Percentiles rank a stretch among this genome's conserved stretches.
These are phyloP conservation scores for Goniozus legneri DNA, from an alignment of 1,140 invertebrate species.

Conservation along the genomic window DNA sequence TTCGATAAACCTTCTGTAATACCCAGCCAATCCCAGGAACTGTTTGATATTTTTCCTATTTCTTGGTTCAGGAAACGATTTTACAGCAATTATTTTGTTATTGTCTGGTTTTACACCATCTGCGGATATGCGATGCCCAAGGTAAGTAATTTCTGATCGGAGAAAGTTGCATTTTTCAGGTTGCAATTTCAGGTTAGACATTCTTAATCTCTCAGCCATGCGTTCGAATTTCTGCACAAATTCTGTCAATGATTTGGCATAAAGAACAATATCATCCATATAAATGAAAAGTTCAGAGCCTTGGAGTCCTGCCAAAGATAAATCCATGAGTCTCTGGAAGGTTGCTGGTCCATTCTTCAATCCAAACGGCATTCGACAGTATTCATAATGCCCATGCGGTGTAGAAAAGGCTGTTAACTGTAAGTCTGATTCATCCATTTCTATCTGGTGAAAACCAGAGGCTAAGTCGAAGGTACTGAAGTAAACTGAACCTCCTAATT, in stretches of 20 bases:
- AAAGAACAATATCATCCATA: no score
- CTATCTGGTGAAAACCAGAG: slow-evolving; percentile 2
- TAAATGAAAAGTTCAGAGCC: no score
- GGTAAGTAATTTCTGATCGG: neutral
- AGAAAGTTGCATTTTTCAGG: neutral
- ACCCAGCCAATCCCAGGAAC: no score
- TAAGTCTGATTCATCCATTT: neutral
- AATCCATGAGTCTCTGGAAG: slow-evolving; percentile 1
- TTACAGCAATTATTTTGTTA: neutral
- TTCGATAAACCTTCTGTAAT: no score
- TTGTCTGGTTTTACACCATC: neutral
- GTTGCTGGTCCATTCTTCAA: no score
- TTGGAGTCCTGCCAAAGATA: no score
- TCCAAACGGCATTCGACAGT: neutral
- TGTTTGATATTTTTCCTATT: no score
- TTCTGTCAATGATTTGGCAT: no score
- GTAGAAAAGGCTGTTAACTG: neutral
- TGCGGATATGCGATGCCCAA: neutral
- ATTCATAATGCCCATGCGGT: slow-evolving; percentile 2
- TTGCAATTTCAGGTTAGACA: neutral
- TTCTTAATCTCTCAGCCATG: neutral
- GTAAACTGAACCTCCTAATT: neutral
- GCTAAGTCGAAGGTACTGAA: no score
- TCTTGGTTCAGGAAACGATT: neutral
- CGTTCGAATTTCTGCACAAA: no score